Evolutionary conservation across 2,797 vertebrate species (phyloP), one percentile per base, ranked within the genome.

Genomic region (Acipenser ruthenus): DNA sequence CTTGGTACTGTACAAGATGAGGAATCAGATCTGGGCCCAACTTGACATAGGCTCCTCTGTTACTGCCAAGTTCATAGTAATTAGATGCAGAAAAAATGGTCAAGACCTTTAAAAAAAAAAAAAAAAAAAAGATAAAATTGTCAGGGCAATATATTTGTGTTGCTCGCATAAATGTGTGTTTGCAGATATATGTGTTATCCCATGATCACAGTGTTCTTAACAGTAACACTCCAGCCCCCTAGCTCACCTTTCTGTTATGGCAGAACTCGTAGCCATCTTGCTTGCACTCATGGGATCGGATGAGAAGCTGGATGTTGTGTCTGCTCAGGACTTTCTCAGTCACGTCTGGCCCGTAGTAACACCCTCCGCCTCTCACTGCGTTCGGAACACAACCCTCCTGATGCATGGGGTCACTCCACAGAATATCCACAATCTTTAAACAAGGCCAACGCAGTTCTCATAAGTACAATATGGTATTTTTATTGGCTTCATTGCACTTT

Each of bases 221-320:
- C 23, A 37, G 23, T 3, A 37, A 37, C 23, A 37, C 23, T 3
- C 23, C 23, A 37, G 23, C 23, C 6, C 6, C 48, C 18, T 8
- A 50, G 52, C 80, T 63, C 18, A 95, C 95, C 91, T 81, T 92
- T 67, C 89, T 86, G 65, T 83, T 79, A 79, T 96, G 95, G 70
- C 93, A 94, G 83, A 95, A 94, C 76, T 96, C 95, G 0, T 94
- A 97, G 67, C 95, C 96, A 8, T 97, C 94, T 4, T 92, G 93
- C 79, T 97, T 98, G 85, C 96, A 98, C 80, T 98, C 94, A 0
- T 97, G 95, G 7, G 94, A 98, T 8, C 93, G 93, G 77, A 99
- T 97, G 70, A 98, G 87, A 66, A 97, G 84, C 67, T 90, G 90
- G 48, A 98, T 77, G 63, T 78, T 82, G 84, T 97, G 80, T 70